Base-by-base conservation (phyloP, 2,797 vertebrate species). In the Premnoplex brunnescens region DNA sequence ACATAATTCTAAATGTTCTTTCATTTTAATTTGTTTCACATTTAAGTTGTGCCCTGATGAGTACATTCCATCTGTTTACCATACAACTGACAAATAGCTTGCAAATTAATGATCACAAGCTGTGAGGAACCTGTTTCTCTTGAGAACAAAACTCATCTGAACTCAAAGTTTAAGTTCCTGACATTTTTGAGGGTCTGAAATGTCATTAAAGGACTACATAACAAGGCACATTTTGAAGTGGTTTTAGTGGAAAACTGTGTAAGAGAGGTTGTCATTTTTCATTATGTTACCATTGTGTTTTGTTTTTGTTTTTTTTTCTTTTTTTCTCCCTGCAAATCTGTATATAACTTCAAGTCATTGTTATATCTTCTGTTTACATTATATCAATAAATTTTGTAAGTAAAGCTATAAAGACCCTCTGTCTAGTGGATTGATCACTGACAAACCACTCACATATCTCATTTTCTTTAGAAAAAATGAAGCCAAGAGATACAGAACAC, bases 21-120 rank as follows among this genome's bases (percentile, higher is more conserved):
- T 62, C n/a, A 80, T 71, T 88, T 32, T 41, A 78, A 71, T 81
- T 91, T 96, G 15, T 79, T 83, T 94, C 54, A 78, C 49, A 78
- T 88, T 90, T 94, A 62, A 76, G 63, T 83, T 88, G 56, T 0
- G 0, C 13, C 76, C 72, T 84, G 73, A 84, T 81, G 69, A 88
- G 60, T 60, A 56, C 58, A 68, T 81, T 90, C 73, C 69, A 94
- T 90, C 85, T 95, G 69, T 54, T 90, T 90, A 46, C 76, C 19
- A 36, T 27, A 24, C 62, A 90, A 44, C 14, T 91, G 79, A 91
- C 34, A 90, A 91, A 88, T 67, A 90, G 15, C 19, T 72, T 88
- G 66, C 73, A 95, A 90, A 95, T 96, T 93, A 95, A 85, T 91
- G 60, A 91, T 84, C 69, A 86, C 79, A 94, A 77, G 64, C 83